Conservation (phyloP, 2,888 invertebrate genomes). For the Iselma pallidipennis region DNA sequence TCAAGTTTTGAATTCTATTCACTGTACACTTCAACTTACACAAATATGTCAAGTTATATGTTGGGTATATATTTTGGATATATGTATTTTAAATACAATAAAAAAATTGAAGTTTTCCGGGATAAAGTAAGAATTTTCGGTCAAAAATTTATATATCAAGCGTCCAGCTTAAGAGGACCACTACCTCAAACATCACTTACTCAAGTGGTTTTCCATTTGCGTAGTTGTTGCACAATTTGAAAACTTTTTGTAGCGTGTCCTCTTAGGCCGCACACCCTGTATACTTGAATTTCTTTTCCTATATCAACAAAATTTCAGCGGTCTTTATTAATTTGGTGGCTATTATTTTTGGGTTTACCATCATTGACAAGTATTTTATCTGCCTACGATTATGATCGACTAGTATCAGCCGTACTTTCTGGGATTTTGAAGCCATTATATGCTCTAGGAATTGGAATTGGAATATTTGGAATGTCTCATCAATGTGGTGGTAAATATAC, state of each 20-base stretch:
- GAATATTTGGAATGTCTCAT: constrained; percentile 38
- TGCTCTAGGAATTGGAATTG: constrained; percentile 39
- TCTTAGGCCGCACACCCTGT: no score
- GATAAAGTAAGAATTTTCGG: not conserved
- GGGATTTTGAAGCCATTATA: constrained; percentile 39
- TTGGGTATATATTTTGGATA: constrained; percentile 37
- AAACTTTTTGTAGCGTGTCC: no score
- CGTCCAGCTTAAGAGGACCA: no score
- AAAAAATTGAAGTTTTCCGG: not conserved
- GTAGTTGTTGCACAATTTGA: no score
- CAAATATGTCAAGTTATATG: constrained; percentile 40
- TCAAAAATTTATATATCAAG: no score
- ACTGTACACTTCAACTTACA: constrained; percentile 36
- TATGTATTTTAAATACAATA: constrained; percentile 27
- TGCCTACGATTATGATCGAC: constrained; percentile 29
- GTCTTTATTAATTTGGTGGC: constrained; percentile 15
- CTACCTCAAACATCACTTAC: no score
- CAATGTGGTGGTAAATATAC: constrained; percentile 29
- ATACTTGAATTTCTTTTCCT: no score
- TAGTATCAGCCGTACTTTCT: constrained; percentile 31
- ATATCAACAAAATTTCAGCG: not conserved
- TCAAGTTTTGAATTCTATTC: constrained; percentile 32
- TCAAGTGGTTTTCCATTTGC: no score
- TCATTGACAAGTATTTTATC: constrained; percentile 25
- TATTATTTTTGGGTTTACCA: constrained; percentile 31